phyloP scores from a whole-genome alignment of 1,140 invertebrate genomes.

The Dinoponera quadriceps region DNA sequence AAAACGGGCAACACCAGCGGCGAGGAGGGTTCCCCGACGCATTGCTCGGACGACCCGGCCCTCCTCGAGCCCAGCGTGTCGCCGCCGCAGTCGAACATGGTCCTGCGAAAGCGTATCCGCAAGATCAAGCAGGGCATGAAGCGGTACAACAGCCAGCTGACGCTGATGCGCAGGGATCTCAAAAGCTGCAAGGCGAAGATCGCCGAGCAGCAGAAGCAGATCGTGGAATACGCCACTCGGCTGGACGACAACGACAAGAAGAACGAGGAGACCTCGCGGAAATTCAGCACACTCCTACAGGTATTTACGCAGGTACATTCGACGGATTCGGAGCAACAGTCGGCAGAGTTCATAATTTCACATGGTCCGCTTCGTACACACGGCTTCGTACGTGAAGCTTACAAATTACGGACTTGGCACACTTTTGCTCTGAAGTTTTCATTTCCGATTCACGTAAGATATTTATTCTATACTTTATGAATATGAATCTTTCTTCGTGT shows the following conservation, averaged over 20 bases:
- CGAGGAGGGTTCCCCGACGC: constrained; percentile 82
- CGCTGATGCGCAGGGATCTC: constrained; percentile 91
- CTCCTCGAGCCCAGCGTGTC: constrained; percentile 87
- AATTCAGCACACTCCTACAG: constrained; percentile 95
- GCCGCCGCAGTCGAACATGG: constrained; percentile 93
- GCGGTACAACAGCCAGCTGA: constrained; percentile 92
- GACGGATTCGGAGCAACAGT: not conserved
- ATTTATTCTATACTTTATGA: not conserved
- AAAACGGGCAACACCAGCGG: constrained; percentile 80
- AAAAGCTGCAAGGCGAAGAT: constrained; percentile 92
- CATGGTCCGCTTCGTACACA: constrained; percentile 12
- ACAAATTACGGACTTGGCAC: not conserved
- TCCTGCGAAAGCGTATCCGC: constrained; percentile 92
- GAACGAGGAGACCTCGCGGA: constrained; percentile 94
- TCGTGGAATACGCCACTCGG: constrained; percentile 92
- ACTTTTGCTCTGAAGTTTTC: constrained; percentile 11
- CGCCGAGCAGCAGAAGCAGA: constrained; percentile 93
- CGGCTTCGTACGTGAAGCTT: not conserved
- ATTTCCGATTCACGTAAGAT: constrained; percentile 14
- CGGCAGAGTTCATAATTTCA: not conserved
- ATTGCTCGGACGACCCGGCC: constrained; percentile 84
- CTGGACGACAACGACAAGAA: constrained; percentile 96
- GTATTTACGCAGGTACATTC: constrained; percentile 86
- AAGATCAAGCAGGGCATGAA: constrained; percentile 96
- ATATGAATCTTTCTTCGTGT: constrained; percentile 14